phyloP scores from a whole-genome alignment of 2,888 invertebrate species.

The Polymixis flavicincta region DNA sequence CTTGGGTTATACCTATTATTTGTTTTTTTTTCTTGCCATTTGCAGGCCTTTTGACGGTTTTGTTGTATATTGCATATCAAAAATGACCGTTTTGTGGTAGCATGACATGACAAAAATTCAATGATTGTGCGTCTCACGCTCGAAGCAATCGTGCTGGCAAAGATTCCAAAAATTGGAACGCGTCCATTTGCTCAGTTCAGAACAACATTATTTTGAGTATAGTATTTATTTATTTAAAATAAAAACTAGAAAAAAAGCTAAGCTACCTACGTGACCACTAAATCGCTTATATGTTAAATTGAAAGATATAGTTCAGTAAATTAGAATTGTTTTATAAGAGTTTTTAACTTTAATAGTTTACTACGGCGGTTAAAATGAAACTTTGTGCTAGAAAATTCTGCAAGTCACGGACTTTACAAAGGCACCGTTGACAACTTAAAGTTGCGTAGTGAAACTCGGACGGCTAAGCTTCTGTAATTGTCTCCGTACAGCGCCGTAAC shows the following conservation, averaged over 20 bases:
- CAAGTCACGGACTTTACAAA: background rate
- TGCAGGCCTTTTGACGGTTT: background rate
- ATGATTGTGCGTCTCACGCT: background rate
- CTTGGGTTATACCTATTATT: background rate
- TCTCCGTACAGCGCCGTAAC: constrained; percentile 2
- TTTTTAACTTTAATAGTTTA: background rate
- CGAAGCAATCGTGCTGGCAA: background rate
- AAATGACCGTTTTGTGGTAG: background rate
- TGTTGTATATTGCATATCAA: background rate
- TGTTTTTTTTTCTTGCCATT: background rate
- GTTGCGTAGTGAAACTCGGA: background rate
- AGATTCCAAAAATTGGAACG: background rate
- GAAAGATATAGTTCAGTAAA: background rate
- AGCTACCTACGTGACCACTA: background rate
- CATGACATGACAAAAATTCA: background rate
- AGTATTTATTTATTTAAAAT: background rate
- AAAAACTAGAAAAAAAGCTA: background rate
- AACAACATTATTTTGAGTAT: background rate
- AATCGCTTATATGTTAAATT: background rate
- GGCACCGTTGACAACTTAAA: background rate
- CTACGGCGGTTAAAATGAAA: background rate
- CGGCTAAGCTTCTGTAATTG: constrained; percentile 19
- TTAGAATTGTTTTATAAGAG: background rate
- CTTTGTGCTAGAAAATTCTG: background rate
- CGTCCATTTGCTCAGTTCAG: background rate